Percentiles rank a stretch among this genome's conserved stretches.
These are phyloP conservation scores for Apaloderma vittatum DNA, from an alignment of 2,113 vertebrate species.

Conservation along the genomic window DNA sequence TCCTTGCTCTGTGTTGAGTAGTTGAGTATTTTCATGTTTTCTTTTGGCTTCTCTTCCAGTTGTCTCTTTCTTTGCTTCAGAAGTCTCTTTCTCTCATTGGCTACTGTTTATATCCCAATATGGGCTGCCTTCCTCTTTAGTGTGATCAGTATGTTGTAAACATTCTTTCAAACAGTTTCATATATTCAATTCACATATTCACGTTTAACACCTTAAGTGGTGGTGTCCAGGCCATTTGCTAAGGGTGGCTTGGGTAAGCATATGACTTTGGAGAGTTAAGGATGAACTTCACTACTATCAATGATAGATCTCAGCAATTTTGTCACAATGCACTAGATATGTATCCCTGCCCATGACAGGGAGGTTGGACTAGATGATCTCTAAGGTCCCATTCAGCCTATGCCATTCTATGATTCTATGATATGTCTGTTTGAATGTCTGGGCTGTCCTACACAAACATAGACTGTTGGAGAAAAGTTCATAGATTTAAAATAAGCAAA, in stretches of 20 bases:
- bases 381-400: no score
- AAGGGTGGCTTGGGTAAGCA: background rate
- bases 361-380: no score
- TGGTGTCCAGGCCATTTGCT: background rate
- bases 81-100: background rate
- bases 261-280: background rate
- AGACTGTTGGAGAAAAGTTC: background rate
- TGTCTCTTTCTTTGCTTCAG: background rate
- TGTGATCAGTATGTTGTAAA: background rate
- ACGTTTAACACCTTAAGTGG: background rate
- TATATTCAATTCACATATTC: background rate
- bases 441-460: background rate
- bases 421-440: background rate
- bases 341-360: no score
- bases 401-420: no score
- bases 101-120: background rate
- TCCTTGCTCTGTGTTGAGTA: background rate
- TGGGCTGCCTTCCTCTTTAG: background rate
- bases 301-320: background rate
- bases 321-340: rapidly evolving
- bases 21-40: background rate
- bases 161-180: background rate
- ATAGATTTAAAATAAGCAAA: background rate
- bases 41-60: background rate
- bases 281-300: background rate